Evolutionary conservation across 2,797 vertebrate genomes (phyloP).

Genomic region (Scyliorhinus canicula): DNA sequence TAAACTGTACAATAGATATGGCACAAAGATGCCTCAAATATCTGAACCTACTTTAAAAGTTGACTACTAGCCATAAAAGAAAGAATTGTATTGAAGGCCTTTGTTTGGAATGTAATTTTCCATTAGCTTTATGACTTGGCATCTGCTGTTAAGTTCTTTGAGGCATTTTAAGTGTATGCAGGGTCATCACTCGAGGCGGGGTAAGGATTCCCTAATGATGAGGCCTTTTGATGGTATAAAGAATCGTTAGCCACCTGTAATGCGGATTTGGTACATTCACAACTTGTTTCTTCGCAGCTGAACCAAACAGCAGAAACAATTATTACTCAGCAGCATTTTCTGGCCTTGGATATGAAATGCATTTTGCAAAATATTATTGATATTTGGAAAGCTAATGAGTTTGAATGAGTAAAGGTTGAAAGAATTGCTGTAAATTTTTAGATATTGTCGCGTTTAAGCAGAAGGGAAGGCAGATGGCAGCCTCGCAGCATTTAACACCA

Average conservation of each 20-base stretch:
- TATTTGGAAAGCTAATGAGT: not conserved
- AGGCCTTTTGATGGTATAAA: constrained; percentile 22
- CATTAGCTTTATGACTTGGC: not conserved
- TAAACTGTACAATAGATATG: not conserved
- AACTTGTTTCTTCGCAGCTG: not conserved
- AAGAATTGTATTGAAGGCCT: not conserved
- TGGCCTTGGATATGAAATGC: not conserved
- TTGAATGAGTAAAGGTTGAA: not conserved
- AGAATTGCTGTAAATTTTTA: not conserved
- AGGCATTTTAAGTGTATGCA: not conserved
- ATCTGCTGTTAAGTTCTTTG: not conserved
- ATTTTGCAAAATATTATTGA: too few relatives aligned
- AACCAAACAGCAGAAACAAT: constrained; percentile 22
- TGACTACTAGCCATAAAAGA: not conserved
- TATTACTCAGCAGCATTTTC: not conserved
- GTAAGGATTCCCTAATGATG: not conserved
- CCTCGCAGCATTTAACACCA: not conserved
- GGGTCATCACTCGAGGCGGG: not conserved
- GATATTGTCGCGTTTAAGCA: not conserved
- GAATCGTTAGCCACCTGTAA: not conserved
- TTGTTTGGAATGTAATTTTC: not conserved
- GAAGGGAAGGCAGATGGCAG: not conserved
- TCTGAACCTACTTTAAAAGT: not conserved
- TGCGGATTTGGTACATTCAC: not conserved
- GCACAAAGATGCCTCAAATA: not conserved